Conservation (phyloP, 2,113 vertebrate species). For the Rhagologus leucostigma region DNA sequence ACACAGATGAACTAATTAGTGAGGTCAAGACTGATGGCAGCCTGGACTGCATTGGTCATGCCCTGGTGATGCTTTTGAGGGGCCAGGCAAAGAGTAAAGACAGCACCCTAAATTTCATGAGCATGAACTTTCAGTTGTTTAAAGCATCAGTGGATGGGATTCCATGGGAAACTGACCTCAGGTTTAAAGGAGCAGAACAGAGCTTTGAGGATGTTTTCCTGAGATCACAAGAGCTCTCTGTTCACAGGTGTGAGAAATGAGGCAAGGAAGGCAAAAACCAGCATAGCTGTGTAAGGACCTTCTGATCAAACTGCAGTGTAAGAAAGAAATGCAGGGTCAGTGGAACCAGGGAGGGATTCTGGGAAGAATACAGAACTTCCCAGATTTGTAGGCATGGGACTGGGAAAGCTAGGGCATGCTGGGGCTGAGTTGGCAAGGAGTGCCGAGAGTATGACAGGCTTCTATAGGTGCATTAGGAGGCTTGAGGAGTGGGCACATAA, state of each 20-base stretch:
- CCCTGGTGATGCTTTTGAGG: background rate
- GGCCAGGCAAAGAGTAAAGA: background rate
- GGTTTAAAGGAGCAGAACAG: background rate
- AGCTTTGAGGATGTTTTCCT: background rate
- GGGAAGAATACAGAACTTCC: background rate
- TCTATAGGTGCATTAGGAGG: background rate
- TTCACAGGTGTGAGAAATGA: fast-evolving
- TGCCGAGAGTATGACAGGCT: background rate
- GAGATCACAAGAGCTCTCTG: background rate
- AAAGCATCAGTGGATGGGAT: background rate
- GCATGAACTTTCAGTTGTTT: background rate
- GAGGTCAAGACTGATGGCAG: background rate
- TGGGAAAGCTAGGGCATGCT: background rate
- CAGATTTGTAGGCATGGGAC: background rate
- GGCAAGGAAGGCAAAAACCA: background rate
- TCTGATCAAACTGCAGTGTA: background rate
- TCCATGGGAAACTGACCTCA: background rate
- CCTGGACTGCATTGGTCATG: background rate
- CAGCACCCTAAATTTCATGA: background rate
- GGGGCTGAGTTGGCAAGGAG: background rate
- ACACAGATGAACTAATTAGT: background rate
- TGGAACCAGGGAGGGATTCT: background rate
- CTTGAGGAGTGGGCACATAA: background rate
- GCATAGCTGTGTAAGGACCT: background rate
- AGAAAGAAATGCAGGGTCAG: background rate